Base-by-base conservation (phyloP, 2,113 vertebrate genomes). In the Chaenocephalus aceratus region DNA sequence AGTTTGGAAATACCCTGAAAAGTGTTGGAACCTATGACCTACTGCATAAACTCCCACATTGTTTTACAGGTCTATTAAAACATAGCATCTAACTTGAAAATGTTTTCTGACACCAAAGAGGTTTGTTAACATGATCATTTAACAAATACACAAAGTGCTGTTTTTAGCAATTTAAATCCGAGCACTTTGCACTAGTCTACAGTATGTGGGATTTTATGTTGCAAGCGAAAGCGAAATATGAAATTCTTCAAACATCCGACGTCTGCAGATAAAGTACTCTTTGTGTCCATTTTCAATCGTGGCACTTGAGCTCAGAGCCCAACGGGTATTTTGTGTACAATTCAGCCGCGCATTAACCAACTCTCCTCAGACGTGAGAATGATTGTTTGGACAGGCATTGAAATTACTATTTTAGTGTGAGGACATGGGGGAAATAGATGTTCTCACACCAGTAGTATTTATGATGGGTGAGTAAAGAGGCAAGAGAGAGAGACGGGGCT, bases 361-460 rank as follows among this genome's bases (percentile, higher is more conserved):
- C 52, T 77, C 58, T 59, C 53, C 21, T 79, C 60, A 79, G 51
- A 82, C 77, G 53, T 77, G 82, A 79, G 84, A 87, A 75, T 73
- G 23, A 48, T 0, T 3, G 45, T 74, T 91, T 86, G 58, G 72
- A 80, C 76, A 72, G 53, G 56, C 84, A 74, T 74, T 72, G 72
- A 80, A 88, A 86, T 83, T 78, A 83, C 79, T 69, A 68, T 90
- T 88, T 85, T 77, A 73, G 60, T 49, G 59, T 81, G 75, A 88
- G 72, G 84, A 84, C 75, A 83, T 71, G 53, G 80, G 72, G 87
- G 81, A 85, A 89, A 94, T 88, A 70, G 76, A 83, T 88, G 90
- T 87, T 88, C 72, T 90, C 58, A 68, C 80, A 88, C 73, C 82
- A 74, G 75, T 81, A 79, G 73, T 85, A 86, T 92, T 92, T 90